These are phyloP conservation scores for Acanthopleura granulata DNA, from an alignment of 2,888 invertebrate genomes.

Conservation along the genomic window DNA sequence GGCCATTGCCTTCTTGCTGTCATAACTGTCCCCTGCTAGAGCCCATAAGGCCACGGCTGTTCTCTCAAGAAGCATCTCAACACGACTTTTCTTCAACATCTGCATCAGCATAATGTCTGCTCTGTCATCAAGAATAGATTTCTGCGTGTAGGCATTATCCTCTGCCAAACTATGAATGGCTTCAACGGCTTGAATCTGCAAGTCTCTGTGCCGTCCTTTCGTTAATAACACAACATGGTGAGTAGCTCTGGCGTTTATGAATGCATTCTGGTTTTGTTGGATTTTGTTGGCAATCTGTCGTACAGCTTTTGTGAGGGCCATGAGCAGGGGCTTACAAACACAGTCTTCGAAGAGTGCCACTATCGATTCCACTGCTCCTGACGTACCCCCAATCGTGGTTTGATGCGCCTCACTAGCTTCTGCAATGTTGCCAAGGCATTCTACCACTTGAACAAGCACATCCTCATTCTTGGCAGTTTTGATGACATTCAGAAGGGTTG, in stretches of 20 bases:
- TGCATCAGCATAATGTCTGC: slow-evolving; percentile 63
- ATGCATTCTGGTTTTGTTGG: slow-evolving; percentile 55
- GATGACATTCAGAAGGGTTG: slow-evolving; percentile 51
- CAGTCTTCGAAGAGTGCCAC: slow-evolving; percentile 54
- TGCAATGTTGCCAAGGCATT: slow-evolving; percentile 59
- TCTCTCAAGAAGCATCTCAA: slow-evolving; percentile 54
- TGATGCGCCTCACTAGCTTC: slow-evolving; percentile 49
- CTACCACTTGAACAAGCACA: slow-evolving; percentile 55
- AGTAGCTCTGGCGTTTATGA: slow-evolving; percentile 58
- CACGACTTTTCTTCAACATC: slow-evolving; percentile 56
- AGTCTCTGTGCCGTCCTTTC: slow-evolving; percentile 51
- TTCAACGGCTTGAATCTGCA: slow-evolving; percentile 65
- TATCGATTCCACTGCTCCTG: slow-evolving; percentile 68
- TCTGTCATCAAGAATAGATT: slow-evolving; percentile 50
- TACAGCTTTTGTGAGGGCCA: slow-evolving; percentile 55
- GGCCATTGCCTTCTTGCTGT: slow-evolving; percentile 62
- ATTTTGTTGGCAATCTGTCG: slow-evolving; percentile 50
- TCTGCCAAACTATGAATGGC: slow-evolving; percentile 61
- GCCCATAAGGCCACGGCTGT: slow-evolving; percentile 67
- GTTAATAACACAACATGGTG: slow-evolving; percentile 55
- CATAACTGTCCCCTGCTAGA: slow-evolving; percentile 60
- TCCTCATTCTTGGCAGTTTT: slow-evolving; percentile 53
- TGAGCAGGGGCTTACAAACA: slow-evolving; percentile 49
- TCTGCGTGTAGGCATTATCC: slow-evolving; percentile 59
- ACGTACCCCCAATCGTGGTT: slow-evolving; percentile 45